A percentile compares a stretch with the other conserved stretches of the same genome.
These are phyloP conservation scores for Ctena decussata DNA, from an alignment of 2,888 invertebrate species.

Conservation along the genomic window DNA sequence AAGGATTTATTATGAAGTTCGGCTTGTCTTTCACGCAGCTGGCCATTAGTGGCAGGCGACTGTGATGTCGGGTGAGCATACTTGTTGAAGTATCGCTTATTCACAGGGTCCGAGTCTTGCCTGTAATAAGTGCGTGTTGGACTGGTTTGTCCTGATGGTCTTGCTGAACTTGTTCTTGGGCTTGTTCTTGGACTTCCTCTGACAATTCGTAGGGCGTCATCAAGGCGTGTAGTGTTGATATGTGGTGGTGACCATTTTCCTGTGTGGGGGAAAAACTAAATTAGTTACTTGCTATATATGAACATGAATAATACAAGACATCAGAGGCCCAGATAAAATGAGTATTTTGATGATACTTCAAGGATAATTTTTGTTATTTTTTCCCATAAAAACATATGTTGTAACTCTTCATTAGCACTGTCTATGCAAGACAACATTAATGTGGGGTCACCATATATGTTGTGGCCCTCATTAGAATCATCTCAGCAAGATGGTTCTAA, in stretches of 20 bases:
- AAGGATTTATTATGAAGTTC: slow-evolving; percentile 80
- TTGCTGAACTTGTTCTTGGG: slow-evolving; percentile 64
- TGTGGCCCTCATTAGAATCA: too few species aligned
- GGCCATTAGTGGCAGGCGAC: slow-evolving; percentile 32
- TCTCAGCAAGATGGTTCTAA: too few species aligned
- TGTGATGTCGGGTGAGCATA: slow-evolving; percentile 65
- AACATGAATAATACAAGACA: too few species aligned
- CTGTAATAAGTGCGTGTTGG: slow-evolving; percentile 55
- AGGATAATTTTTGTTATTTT: too few species aligned
- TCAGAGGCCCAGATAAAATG: too few species aligned
- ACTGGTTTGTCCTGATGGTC: slow-evolving; percentile 41
- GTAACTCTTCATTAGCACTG: too few species aligned
- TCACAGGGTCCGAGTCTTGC: slow-evolving; percentile 72
- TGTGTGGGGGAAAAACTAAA: too few species aligned
- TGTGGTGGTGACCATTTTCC: slow-evolving; percentile 62
- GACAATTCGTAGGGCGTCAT: slow-evolving; percentile 79
- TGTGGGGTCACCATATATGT: too few species aligned
- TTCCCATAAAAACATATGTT: too few species aligned
- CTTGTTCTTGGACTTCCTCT: slow-evolving; percentile 69
- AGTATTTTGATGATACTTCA: too few species aligned
- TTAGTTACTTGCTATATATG: too few species aligned
- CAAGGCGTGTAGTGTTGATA: slow-evolving; percentile 62
- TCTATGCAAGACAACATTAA: too few species aligned
- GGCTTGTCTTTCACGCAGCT: slow-evolving; percentile 50
- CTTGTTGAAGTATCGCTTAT: slow-evolving; percentile 75